These are phyloP conservation scores for Halichondria panicea DNA, from an alignment of 37 sponge, comb jelly and placozoan species.

Conservation along the genomic window DNA sequence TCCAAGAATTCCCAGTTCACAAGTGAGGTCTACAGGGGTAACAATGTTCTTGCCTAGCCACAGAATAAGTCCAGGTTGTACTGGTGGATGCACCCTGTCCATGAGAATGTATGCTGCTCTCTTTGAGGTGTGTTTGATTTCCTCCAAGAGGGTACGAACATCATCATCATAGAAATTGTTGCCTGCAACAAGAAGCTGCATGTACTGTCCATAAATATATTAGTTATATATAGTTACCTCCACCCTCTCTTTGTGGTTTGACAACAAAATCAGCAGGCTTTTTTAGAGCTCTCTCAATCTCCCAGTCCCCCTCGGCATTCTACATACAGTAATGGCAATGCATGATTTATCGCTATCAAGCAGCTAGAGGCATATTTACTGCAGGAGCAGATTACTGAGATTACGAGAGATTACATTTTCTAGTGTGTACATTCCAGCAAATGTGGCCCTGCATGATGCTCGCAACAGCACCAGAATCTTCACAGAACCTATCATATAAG, in stretches of 20 bases:
- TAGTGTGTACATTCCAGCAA: conserved; percentile 63
- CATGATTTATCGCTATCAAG: too few species aligned
- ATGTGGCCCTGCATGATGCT: conserved; percentile 47
- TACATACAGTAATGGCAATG: conserved; percentile 2
- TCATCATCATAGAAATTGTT: conserved; percentile 63
- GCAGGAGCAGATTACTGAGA: too few species aligned
- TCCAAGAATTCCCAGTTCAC: conserved; percentile 64
- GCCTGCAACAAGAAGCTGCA: conserved; percentile 11
- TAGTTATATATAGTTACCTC: conserved; percentile 37
- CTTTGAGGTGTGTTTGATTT: conserved; percentile 8
- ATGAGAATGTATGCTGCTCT: conserved; percentile 62
- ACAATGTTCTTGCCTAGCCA: not conserved
- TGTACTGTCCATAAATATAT: too few species aligned
- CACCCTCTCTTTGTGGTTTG: conserved; percentile 82
- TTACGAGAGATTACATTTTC: conserved; percentile 52
- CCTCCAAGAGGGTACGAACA: conserved; percentile 8
- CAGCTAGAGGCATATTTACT: too few species aligned
- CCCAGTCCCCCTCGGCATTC: conserved; percentile 61
- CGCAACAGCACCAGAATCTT: conserved; percentile 16
- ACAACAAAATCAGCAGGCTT: conserved; percentile 63
- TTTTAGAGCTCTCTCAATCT: conserved; percentile 55
- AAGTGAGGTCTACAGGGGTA: not conserved
- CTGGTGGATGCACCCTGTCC: conserved; percentile 52
- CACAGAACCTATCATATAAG: conserved; percentile 50
- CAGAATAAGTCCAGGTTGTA: conserved; percentile 3